Conservation (phyloP, 2,888 invertebrate species). For the Amblyjoppa proteus region DNA sequence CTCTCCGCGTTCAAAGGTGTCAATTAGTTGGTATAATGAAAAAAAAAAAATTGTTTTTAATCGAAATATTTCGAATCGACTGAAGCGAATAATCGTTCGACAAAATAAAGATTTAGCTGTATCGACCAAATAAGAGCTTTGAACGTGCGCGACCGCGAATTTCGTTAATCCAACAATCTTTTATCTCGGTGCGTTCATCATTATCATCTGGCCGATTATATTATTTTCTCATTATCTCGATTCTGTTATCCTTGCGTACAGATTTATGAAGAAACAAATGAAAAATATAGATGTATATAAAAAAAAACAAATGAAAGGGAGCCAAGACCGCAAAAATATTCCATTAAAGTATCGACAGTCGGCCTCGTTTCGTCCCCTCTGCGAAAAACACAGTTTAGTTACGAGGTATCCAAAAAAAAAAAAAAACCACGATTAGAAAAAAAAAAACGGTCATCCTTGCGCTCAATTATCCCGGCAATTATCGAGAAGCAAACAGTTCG, state of each 20-base stretch:
- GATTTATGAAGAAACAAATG: background rate
- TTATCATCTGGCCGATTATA: background rate
- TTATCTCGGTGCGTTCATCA: background rate
- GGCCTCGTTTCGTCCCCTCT: slow-evolving; percentile 27
- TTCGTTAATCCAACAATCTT: too few relatives aligned
- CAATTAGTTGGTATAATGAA: too few relatives aligned
- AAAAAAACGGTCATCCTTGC: slow-evolving; percentile 42
- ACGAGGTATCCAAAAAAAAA: background rate
- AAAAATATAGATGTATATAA: slow-evolving; percentile 7
- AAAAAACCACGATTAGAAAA: slow-evolving; percentile 8
- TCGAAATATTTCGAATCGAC: too few relatives aligned
- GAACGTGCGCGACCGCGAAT: too few relatives aligned
- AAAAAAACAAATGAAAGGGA: background rate
- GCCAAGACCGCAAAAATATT: background rate
- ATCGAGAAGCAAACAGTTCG: slow-evolving; percentile 15
- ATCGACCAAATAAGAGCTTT: too few relatives aligned
- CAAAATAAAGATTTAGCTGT: too few relatives aligned
- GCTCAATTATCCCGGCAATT: slow-evolving; percentile 2
- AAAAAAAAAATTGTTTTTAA: too few relatives aligned
- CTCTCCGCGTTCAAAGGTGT: too few relatives aligned
- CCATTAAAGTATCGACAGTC: slow-evolving; percentile 6
- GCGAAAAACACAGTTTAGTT: slow-evolving; percentile 23
- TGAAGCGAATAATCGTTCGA: too few relatives aligned
- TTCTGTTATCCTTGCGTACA: background rate
- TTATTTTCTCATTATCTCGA: background rate